A percentile compares a stretch with the other conserved stretches of the same genome.
phyloP scores from a whole-genome alignment of 2,113 vertebrate species.

The Nothoprocta perdicaria region DNA sequence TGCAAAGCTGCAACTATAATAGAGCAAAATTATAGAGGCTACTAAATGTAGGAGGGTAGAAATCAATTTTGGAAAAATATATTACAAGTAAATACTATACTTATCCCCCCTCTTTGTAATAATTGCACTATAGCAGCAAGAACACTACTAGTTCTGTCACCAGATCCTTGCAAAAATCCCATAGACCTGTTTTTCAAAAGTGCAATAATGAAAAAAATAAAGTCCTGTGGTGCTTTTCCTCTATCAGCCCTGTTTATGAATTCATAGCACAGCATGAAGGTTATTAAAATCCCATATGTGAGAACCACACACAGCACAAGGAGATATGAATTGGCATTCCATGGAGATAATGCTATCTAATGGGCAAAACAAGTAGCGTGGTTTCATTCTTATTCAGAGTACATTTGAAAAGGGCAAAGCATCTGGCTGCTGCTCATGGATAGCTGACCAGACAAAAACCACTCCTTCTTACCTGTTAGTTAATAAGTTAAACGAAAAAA shows the following conservation, averaged over 20 bases:
- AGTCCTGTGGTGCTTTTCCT: slow-evolving; percentile 78
- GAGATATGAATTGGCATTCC: slow-evolving; percentile 84
- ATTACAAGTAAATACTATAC: slow-evolving; percentile 11
- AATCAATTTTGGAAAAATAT: slow-evolving; percentile 23
- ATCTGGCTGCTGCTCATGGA: slow-evolving; percentile 40
- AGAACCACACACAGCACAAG: slow-evolving; percentile 78
- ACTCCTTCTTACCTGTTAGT: slow-evolving; percentile 49
- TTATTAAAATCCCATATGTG: slow-evolving; percentile 87
- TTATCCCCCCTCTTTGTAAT: slow-evolving; percentile 30
- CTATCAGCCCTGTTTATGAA: slow-evolving; percentile 78
- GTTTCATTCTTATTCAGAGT: slow-evolving; percentile 73
- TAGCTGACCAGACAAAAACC: slow-evolving; percentile 37
- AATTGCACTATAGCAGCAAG: slow-evolving; percentile 11
- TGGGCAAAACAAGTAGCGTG: slow-evolving; percentile 78
- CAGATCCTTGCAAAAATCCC: slow-evolving; percentile 61
- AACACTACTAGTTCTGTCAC: slow-evolving; percentile 15
- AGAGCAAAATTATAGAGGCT: not conserved
- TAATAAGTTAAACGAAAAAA: slow-evolving; percentile 59
- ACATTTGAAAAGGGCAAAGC: slow-evolving; percentile 72
- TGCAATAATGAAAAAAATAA: slow-evolving; percentile 82
- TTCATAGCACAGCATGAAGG: slow-evolving; percentile 83
- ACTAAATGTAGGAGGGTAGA: not conserved
- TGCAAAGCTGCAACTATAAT: not conserved
- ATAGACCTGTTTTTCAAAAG: slow-evolving; percentile 71
- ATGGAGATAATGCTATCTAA: slow-evolving; percentile 84